These are phyloP conservation scores for Pristionchus arcanus DNA, from an alignment of 2,888 invertebrate genomes.

Conservation along the genomic window DNA sequence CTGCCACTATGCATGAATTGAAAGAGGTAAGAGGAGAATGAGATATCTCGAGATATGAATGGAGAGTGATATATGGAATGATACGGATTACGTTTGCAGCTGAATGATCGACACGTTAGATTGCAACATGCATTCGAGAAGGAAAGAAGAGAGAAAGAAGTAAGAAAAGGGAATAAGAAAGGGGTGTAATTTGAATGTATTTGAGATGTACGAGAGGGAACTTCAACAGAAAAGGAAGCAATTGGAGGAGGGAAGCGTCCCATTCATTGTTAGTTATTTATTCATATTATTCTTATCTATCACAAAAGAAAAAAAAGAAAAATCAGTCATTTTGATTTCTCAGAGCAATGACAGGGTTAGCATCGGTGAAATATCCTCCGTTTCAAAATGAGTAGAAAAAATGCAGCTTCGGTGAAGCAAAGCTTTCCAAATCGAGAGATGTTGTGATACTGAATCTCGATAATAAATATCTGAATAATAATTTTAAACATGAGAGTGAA, in stretches of 20 bases:
- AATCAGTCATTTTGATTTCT: too few species aligned
- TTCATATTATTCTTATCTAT: background rate
- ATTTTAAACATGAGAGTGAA: background rate
- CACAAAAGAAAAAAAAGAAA: background rate
- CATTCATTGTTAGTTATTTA: slow-evolving; percentile 50
- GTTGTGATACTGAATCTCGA: background rate
- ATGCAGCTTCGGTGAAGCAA: too few species aligned
- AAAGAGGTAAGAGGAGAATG: slow-evolving; percentile 31
- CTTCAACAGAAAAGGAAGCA: background rate
- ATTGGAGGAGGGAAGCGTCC: slow-evolving; percentile 37
- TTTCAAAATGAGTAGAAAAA: too few species aligned
- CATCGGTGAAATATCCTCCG: too few species aligned
- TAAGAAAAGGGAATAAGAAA: background rate
- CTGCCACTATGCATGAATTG: slow-evolving; percentile 48
- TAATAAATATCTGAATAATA: background rate
- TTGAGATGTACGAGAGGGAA: slow-evolving; percentile 33
- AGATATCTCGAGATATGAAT: too few species aligned
- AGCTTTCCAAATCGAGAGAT: background rate
- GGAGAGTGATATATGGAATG: too few species aligned
- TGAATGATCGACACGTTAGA: slow-evolving; percentile 25
- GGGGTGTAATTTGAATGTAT: background rate
- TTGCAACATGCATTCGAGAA: slow-evolving; percentile 43
- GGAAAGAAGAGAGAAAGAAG: slow-evolving; percentile 46
- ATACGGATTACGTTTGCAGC: background rate
- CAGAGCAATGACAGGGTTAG: too few species aligned